Percentiles rank a stretch among this genome's conserved stretches.
phyloP scores from a whole-genome alignment of 2,888 invertebrate species.

The Auanema sp. region DNA sequence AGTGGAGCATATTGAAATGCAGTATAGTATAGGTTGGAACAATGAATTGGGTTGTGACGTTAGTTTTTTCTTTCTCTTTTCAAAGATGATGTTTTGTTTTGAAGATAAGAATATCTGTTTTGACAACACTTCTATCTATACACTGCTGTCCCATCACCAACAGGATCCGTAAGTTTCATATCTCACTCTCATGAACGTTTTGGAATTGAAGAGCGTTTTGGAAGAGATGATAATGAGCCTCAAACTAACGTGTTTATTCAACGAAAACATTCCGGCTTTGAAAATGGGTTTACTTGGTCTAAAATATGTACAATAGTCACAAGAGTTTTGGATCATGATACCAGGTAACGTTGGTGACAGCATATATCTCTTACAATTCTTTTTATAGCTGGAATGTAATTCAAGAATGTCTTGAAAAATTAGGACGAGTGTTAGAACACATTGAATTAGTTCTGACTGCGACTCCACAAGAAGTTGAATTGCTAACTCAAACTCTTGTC shows the following conservation, averaged over 20 bases:
- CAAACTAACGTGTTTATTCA: slow-evolving; percentile 16
- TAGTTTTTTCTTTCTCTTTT: neutral
- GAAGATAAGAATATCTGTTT: slow-evolving; percentile 20
- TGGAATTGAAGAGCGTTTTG: slow-evolving; percentile 1
- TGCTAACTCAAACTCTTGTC: slow-evolving; percentile 22
- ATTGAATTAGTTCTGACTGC: slow-evolving; percentile 31
- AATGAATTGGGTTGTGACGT: slow-evolving; percentile 29
- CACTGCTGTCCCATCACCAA: slow-evolving; percentile 28
- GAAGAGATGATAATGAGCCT: slow-evolving; percentile 1
- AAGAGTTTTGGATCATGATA: slow-evolving; percentile 8
- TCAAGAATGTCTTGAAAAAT: slow-evolving; percentile 14
- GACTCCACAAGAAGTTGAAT: slow-evolving; percentile 6
- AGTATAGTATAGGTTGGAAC: slow-evolving; percentile 23
- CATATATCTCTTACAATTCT: slow-evolving; percentile 25
- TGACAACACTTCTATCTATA: slow-evolving; percentile 32
- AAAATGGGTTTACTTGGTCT: slow-evolving; percentile 28
- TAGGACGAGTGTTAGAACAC: slow-evolving; percentile 34
- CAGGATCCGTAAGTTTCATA: slow-evolving; percentile 20
- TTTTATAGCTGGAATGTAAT: slow-evolving; percentile 23
- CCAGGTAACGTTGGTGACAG: slow-evolving; percentile 11
- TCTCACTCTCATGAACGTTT: neutral
- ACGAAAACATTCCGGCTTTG: slow-evolving; percentile 1
- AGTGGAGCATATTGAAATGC: slow-evolving; percentile 25
- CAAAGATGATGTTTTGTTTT: slow-evolving; percentile 1
- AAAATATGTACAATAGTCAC: slow-evolving; percentile 27